A percentile compares a stretch with the other conserved stretches of the same genome.
phyloP scores from a whole-genome alignment of 2,113 vertebrate species.

The Potamarius usumacintae region DNA sequence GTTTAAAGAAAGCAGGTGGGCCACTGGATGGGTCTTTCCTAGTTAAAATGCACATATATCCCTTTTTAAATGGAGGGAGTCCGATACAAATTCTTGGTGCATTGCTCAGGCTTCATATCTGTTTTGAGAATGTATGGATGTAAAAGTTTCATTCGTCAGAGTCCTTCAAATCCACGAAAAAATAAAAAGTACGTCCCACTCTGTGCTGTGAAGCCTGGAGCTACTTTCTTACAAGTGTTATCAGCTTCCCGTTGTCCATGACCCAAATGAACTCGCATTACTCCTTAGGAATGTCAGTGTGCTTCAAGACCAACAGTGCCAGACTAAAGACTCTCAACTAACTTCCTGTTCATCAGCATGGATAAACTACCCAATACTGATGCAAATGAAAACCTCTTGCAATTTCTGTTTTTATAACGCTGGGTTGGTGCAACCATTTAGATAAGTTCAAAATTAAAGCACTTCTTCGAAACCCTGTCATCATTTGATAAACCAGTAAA shows the following conservation, averaged over 20 bases:
- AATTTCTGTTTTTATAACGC: neutral
- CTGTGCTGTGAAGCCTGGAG: conserved; percentile 27
- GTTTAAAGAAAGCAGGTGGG: conserved; percentile 35
- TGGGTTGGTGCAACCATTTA: neutral
- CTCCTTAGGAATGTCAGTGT: conserved; percentile 31
- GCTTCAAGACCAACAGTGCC: neutral
- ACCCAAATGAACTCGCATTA: conserved; percentile 18
- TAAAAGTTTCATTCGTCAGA: neutral
- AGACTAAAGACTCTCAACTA: neutral
- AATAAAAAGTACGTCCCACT: neutral
- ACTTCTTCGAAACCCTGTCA: neutral
- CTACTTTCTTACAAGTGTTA: conserved; percentile 30
- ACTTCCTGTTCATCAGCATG: neutral
- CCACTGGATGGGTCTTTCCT: conserved; percentile 13
- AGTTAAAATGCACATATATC: conserved; percentile 23
- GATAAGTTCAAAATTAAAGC: neutral
- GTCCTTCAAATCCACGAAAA: conserved; percentile 2
- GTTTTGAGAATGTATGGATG: neutral
- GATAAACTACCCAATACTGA: neutral
- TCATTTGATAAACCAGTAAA: neutral
- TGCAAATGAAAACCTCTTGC: too few relatives aligned
- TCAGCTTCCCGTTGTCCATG: conserved; percentile 34
- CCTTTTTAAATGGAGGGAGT: neutral
- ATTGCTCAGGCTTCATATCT: neutral
- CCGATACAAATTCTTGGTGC: neutral